A percentile compares a stretch with the other conserved stretches of the same genome.
Conservation (phyloP, 2,113 vertebrate genomes). For the Azemiops feae region DNA sequence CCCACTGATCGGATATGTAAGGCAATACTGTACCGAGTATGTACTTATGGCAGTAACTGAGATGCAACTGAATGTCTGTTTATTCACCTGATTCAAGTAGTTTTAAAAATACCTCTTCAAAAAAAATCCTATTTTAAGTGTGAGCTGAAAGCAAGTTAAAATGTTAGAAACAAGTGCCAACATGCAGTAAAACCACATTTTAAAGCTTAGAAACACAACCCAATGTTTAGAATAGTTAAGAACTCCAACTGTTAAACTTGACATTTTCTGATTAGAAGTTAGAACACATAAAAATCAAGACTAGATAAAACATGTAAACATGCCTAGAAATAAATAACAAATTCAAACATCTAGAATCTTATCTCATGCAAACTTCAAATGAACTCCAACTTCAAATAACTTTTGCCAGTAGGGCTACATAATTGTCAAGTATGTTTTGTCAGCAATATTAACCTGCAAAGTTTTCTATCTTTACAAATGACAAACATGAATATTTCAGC, state of each 20-base stretch:
- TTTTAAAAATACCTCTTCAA: conserved; percentile 64
- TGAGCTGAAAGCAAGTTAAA: conserved; percentile 42
- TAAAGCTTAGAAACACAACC: conserved; percentile 43
- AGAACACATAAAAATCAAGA: conserved; percentile 12
- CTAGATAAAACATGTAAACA: conserved; percentile 27
- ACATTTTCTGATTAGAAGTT: conserved; percentile 15
- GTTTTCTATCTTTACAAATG: neutral
- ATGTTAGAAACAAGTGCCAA: conserved; percentile 34
- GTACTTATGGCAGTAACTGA: conserved; percentile 59
- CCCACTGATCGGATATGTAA: conserved; percentile 63
- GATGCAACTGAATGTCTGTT: conserved; percentile 47
- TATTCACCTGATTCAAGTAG: conserved; percentile 73
- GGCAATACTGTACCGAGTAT: conserved; percentile 53
- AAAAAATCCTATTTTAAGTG: conserved; percentile 54
- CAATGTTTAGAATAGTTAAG: neutral
- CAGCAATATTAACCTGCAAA: conserved; percentile 1
- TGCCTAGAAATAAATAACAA: conserved; percentile 5
- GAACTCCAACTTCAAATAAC: conserved; percentile 45
- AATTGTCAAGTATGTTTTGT: neutral
- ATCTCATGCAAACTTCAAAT: conserved; percentile 4
- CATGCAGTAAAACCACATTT: conserved; percentile 55
- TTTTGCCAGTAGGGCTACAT: neutral
- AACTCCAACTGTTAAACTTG: conserved; percentile 45
- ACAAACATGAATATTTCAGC: conserved; percentile 1
- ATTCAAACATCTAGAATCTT: conserved; percentile 30